Percentiles rank a stretch among this genome's conserved stretches.
These are phyloP conservation scores for Forbesichthys agassizii DNA, from an alignment of 2,113 vertebrate genomes.

Conservation along the genomic window DNA sequence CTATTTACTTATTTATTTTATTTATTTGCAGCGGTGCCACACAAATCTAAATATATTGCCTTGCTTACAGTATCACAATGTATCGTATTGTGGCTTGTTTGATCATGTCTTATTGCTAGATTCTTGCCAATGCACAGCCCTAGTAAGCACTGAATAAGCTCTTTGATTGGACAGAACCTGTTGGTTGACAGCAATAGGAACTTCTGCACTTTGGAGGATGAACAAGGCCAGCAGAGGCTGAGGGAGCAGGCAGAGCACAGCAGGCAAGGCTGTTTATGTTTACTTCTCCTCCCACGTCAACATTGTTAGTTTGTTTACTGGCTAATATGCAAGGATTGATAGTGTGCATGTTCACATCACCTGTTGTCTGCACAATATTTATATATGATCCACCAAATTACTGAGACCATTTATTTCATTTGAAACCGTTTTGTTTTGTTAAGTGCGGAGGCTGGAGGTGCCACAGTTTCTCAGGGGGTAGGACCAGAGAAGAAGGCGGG, in stretches of 20 bases:
- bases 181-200: conserved; percentile 82
- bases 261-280: conserved; percentile 74
- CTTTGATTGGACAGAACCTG: conserved; percentile 78
- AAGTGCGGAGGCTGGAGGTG: conserved; percentile 49
- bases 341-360: no score
- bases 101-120: no score
- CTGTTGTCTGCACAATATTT: no score
- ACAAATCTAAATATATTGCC: no score
- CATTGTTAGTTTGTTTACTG: not conserved
- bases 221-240: conserved; percentile 79
- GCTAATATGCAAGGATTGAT: no score
- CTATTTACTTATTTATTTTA: no score
- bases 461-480: conserved; percentile 15
- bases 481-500: conserved; percentile 52
- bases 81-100: no score
- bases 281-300: not conserved
- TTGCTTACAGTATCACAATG: no score
- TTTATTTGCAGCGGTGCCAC: no score
- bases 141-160: not conserved
- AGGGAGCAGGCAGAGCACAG: conserved; percentile 70
- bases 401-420: no score
- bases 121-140: no score
- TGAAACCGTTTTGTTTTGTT: conserved; percentile 1
- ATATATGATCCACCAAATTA: no score
- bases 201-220: conserved; percentile 81